Evolutionary conservation across 2,888 invertebrate species (phyloP).

Genomic region (Osmoderma eremita): DNA sequence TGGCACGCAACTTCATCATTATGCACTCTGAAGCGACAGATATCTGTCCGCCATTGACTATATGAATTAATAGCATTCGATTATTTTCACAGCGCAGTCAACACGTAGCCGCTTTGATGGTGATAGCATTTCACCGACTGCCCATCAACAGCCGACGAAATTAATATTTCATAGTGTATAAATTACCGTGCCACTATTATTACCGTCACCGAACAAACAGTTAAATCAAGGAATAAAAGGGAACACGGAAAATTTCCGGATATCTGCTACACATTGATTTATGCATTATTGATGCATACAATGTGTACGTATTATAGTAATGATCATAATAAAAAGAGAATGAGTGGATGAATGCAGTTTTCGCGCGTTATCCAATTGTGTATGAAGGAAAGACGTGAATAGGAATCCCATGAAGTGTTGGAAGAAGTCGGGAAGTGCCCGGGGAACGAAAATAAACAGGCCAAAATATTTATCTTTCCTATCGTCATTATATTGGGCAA

Average conservation of each 20-base stretch:
- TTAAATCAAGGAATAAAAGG: slow-evolving; percentile 8
- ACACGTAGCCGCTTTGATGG: slow-evolving; percentile 50
- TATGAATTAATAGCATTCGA: slow-evolving; percentile 61
- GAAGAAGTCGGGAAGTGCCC: background rate
- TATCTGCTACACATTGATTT: too few relatives aligned
- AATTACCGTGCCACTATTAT: slow-evolving; percentile 22
- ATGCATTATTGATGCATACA: too few relatives aligned
- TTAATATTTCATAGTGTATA: slow-evolving; percentile 41
- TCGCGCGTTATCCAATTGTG: too few relatives aligned
- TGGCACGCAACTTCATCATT: slow-evolving; percentile 62
- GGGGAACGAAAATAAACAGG: slow-evolving; percentile 33
- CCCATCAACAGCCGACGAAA: slow-evolving; percentile 21
- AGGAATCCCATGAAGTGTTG: background rate
- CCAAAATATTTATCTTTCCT: slow-evolving; percentile 34
- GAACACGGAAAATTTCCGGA: background rate
- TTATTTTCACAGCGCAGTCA: slow-evolving; percentile 60
- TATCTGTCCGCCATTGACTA: slow-evolving; percentile 59
- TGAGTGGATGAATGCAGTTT: too few relatives aligned
- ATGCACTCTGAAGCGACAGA: slow-evolving; percentile 51
- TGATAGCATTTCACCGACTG: slow-evolving; percentile 17
- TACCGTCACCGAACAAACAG: slow-evolving; percentile 35
- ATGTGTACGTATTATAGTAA: too few relatives aligned
- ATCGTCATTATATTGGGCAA: slow-evolving; percentile 33
- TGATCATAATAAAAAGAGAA: too few relatives aligned
- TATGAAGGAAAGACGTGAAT: background rate